A percentile compares a stretch with the other conserved stretches of the same genome.
These are phyloP conservation scores for Callorhinus ursinus DNA, from an alignment of 2,113 vertebrate genomes.

Conservation along the genomic window DNA sequence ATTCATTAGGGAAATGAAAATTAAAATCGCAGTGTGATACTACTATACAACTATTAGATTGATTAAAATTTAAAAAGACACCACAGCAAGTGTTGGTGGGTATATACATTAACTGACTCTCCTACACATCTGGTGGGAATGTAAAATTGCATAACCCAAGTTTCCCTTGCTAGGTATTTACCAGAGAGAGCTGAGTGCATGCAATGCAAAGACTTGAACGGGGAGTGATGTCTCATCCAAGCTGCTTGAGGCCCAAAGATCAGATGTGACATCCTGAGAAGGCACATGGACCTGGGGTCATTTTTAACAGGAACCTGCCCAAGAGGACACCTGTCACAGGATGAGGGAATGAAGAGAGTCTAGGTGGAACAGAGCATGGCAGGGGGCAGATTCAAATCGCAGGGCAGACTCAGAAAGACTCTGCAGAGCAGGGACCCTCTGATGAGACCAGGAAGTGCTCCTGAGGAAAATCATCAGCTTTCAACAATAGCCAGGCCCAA, in stretches of 20 bases:
- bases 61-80: neutral
- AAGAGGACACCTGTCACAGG: neutral
- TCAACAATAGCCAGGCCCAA: neutral
- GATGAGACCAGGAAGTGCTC: neutral
- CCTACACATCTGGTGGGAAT: neutral
- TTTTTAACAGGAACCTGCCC: neutral
- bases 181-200: neutral
- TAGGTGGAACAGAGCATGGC: neutral
- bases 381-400: neutral
- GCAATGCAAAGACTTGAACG: neutral
- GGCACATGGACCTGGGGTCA: neutral
- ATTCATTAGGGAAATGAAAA: slow-evolving; percentile 32
- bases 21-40: neutral
- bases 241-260: neutral
- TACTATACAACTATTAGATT: neutral
- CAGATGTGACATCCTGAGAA: neutral
- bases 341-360: neutral
- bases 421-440: neutral
- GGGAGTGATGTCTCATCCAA: neutral
- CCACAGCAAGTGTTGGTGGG: neutral
- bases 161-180: neutral
- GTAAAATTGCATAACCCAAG: neutral
- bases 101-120: neutral
- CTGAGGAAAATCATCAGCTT: neutral
- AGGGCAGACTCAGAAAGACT: neutral